phyloP scores from a whole-genome alignment of 2,113 vertebrate species.

The Cephalopholis sonnerati region DNA sequence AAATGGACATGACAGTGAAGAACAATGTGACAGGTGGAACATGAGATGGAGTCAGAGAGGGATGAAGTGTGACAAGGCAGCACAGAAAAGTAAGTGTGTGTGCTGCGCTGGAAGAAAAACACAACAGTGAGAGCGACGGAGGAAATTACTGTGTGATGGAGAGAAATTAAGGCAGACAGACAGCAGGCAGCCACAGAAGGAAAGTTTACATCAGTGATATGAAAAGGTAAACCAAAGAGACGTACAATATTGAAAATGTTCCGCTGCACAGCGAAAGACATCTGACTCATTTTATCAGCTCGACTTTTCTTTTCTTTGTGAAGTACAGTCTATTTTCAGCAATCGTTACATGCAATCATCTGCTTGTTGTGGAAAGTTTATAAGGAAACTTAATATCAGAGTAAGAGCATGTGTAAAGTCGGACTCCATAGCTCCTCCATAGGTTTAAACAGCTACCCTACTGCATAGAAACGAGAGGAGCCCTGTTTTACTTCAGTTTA shows the following conservation, averaged over 20 bases:
- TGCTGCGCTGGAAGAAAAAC: background rate
- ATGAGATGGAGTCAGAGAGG: slow-evolving; percentile 30
- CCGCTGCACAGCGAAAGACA: too few species aligned
- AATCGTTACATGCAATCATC: background rate
- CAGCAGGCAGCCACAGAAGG: slow-evolving; percentile 24
- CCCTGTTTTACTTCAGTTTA: too few species aligned
- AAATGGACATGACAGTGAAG: slow-evolving; percentile 39
- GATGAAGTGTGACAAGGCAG: slow-evolving; percentile 27
- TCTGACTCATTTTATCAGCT: background rate
- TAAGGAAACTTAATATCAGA: background rate
- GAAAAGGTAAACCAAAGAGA: slow-evolving; percentile 2
- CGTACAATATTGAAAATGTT: background rate
- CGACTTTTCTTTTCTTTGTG: background rate
- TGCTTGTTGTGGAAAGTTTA: slow-evolving; percentile 1
- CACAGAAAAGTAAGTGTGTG: slow-evolving; percentile 20
- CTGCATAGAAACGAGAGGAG: background rate
- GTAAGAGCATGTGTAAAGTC: background rate
- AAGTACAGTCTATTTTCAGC: background rate
- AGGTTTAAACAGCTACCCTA: background rate
- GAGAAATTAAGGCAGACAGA: background rate
- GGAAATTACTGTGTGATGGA: slow-evolving; percentile 26
- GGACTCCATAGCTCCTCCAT: background rate
- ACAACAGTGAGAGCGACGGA: background rate
- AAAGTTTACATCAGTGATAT: background rate
- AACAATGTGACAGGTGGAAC: slow-evolving; percentile 51